Evolutionary conservation across 2,113 vertebrate genomes (phyloP).

Genomic region (Cyprinus carpio): DNA sequence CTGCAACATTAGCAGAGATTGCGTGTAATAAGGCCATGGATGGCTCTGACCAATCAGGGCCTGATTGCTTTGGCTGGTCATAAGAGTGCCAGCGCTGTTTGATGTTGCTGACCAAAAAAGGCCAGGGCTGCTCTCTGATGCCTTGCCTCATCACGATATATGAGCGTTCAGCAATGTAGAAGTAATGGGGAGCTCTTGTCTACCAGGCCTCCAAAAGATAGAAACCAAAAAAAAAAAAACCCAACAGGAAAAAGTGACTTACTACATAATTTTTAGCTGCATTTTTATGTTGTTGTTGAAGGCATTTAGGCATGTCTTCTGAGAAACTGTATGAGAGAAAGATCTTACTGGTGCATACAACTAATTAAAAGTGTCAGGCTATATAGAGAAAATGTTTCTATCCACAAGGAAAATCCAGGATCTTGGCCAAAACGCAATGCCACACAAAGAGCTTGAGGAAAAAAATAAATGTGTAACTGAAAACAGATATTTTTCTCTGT

Average conservation of each 20-base stretch:
- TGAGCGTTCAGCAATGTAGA: conserved; percentile 48
- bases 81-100: conserved; percentile 60
- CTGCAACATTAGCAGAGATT: conserved; percentile 63
- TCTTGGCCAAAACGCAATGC: conserved; percentile 57
- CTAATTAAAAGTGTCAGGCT: conserved; percentile 52
- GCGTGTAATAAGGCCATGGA: conserved; percentile 60
- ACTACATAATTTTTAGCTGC: not conserved
- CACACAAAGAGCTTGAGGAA: conserved; percentile 40
- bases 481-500: conserved; percentile 37
- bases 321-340: not conserved
- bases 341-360: conserved; percentile 8
- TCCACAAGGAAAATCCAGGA: conserved; percentile 24
- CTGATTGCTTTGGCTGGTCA: conserved; percentile 60
- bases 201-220: conserved; percentile 1
- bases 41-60: conserved; percentile 59
- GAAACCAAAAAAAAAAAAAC: not conserved
- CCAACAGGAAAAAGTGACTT: not conserved
- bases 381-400: conserved; percentile 14
- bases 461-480: conserved; percentile 29
- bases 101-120: conserved; percentile 61
- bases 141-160: conserved; percentile 58
- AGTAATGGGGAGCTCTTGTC: conserved; percentile 39
- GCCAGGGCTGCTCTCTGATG: conserved; percentile 49
- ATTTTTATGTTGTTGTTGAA: not conserved
- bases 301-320: not conserved